A percentile compares a stretch with the other conserved stretches of the same genome.
These are phyloP conservation scores for Eucidaris tribuloides DNA, from an alignment of 35 echinoderm and acorn worm genomes.

Conservation along the genomic window DNA sequence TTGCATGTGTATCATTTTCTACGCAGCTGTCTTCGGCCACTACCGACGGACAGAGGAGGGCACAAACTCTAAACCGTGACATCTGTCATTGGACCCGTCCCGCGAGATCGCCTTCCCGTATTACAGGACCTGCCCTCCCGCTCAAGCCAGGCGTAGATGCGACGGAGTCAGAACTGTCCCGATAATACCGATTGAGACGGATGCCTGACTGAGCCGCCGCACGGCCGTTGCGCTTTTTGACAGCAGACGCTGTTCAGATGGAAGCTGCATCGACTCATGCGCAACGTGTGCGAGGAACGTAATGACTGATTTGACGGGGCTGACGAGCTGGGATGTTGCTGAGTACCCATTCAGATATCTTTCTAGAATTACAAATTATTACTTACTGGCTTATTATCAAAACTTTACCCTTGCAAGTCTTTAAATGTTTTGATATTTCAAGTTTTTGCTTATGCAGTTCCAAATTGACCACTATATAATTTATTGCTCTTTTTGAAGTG, in stretches of 20 bases:
- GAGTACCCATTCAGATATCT: not conserved
- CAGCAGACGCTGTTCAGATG: not conserved
- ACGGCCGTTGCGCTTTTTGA: not conserved
- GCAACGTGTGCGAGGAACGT: not conserved
- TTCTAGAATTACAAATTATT: too few species aligned
- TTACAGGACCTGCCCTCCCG: not conserved
- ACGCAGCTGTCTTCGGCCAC: not conserved
- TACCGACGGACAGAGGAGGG: not conserved
- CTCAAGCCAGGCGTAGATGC: not conserved
- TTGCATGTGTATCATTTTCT: not conserved
- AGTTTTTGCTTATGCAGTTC: too few species aligned
- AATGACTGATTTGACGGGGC: not conserved
- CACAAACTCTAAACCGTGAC: not conserved
- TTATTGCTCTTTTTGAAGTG: too few species aligned
- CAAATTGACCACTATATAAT: too few species aligned
- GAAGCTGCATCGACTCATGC: not conserved
- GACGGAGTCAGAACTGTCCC: not conserved
- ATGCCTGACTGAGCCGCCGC: not conserved
- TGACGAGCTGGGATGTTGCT: constrained; percentile 24
- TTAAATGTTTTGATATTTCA: too few species aligned
- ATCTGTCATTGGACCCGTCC: not conserved
- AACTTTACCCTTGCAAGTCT: too few species aligned
- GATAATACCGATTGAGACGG: not conserved
- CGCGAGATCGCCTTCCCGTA: not conserved
- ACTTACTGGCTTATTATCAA: too few species aligned